Conservation (phyloP, 2,888 invertebrate species). For the Nemurella pictetii region DNA sequence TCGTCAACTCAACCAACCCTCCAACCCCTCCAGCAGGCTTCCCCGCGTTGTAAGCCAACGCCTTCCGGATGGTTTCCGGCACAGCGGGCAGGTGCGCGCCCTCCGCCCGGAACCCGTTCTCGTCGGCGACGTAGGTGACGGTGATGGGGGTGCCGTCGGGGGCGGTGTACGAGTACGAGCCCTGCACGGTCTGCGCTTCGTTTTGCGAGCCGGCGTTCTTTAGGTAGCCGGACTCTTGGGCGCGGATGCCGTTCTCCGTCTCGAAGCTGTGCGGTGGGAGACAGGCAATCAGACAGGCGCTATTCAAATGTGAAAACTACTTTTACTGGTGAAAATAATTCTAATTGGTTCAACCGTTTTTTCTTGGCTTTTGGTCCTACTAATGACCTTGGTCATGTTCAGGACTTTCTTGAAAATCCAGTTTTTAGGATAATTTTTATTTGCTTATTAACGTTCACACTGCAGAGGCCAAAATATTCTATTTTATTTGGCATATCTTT, state of each 20-base stretch:
- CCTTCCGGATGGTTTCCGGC: constrained; percentile 54
- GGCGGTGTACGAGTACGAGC: constrained; percentile 68
- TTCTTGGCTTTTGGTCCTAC: too few relatives aligned
- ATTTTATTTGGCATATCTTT: too few relatives aligned
- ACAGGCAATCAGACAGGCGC: too few relatives aligned
- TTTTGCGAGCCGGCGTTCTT: constrained; percentile 60
- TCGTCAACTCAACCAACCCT: background rate
- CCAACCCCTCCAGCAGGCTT: too few relatives aligned
- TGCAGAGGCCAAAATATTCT: too few relatives aligned
- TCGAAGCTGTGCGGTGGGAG: constrained; percentile 59
- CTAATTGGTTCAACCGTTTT: too few relatives aligned
- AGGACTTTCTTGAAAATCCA: too few relatives aligned
- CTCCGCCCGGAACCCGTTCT: constrained; percentile 69
- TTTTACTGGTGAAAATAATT: too few relatives aligned
- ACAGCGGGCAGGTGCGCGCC: constrained; percentile 42
- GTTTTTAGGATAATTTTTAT: too few relatives aligned
- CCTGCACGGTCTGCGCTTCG: constrained; percentile 49
- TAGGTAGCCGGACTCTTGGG: constrained; percentile 61
- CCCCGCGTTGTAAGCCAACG: constrained; percentile 54
- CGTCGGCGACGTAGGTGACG: constrained; percentile 68
- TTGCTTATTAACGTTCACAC: too few relatives aligned
- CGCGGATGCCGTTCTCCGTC: constrained; percentile 63
- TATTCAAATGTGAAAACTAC: too few relatives aligned
- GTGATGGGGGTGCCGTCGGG: constrained; percentile 67
- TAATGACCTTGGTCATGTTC: too few relatives aligned